A percentile compares a stretch with the other conserved stretches of the same genome.
Evolutionary conservation across 2,888 invertebrate genomes (phyloP).

Genomic region (Tribolium freemani): DNA sequence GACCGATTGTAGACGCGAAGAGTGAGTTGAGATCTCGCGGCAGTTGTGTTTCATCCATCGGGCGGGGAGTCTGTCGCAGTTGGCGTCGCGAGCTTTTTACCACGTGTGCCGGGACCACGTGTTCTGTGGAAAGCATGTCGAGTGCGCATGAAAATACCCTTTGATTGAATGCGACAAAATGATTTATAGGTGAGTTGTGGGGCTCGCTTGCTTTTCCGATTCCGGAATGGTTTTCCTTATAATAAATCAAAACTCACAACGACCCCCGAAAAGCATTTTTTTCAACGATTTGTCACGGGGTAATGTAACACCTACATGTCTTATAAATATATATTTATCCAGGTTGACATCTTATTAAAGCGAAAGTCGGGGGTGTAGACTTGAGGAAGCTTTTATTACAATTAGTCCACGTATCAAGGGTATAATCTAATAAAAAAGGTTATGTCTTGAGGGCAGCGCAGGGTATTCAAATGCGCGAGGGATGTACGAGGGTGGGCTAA

Average conservation of each 20-base stretch:
- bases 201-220: not conserved
- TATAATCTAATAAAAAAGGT: too few relatives aligned
- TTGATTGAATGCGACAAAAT: constrained; percentile 53
- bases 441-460: too few relatives aligned
- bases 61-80: constrained; percentile 60
- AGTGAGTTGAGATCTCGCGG: constrained; percentile 55
- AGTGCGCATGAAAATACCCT: constrained; percentile 50
- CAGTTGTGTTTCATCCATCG: constrained; percentile 64
- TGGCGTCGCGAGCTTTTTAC: constrained; percentile 57
- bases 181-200: constrained; percentile 51
- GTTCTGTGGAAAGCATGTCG: constrained; percentile 46
- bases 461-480: too few relatives aligned
- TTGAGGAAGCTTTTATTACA: too few relatives aligned
- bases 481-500: too few relatives aligned
- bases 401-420: too few relatives aligned
- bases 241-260: constrained; percentile 11
- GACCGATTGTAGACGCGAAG: constrained; percentile 61
- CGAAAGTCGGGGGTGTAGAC: not conserved
- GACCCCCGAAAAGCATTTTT: not conserved
- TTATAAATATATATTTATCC: not conserved
- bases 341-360: not conserved
- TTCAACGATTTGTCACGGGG: constrained; percentile 3
- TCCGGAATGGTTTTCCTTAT: not conserved
- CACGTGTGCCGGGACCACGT: constrained; percentile 62
- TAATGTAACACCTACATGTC: not conserved